Evolutionary conservation across 2,888 invertebrate species (phyloP), one percentile per base, ranked within the genome.

Genomic region (Limenitis camilla): DNA sequence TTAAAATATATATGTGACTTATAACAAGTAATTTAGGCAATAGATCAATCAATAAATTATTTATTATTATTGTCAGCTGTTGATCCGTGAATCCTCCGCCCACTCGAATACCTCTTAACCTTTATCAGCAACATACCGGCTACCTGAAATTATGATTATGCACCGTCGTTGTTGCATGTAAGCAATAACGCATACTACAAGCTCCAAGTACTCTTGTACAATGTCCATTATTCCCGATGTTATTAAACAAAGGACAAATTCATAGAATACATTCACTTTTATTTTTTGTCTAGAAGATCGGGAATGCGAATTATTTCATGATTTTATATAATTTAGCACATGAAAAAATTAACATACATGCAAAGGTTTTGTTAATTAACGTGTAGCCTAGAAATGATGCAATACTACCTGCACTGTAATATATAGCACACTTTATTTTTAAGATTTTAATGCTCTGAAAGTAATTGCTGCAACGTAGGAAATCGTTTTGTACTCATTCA

Each of bases 41-140:
- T n/a, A n/a, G n/a, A n/a, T n/a, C n/a, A n/a, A n/a, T n/a, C n/a
- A n/a, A n/a, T n/a, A n/a, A n/a, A n/a, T n/a, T n/a, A n/a, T n/a
- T n/a, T n/a, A n/a, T n/a, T n/a, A n/a, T n/a, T n/a, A n/a, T n/a
- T n/a, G n/a, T n/a, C 77, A 78, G 74, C 77, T 74, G 73, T 68
- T 68, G 76, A 79, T 81, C 78, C 71, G 77, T 79, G 71, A 75
- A 78, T 74, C 68, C 65, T 59, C 64, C 73, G 64, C 75, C 76
- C 69, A 76, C 77, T 69, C 69, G 62, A 65, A 59, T 68, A 65
- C 59, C 49, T 62, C 61, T 58, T 41, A 59, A 63, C 60, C 48
- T 53, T 59, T 60, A 63, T 61, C 60, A 52, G 40, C 52, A 53
- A 45, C 51, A 49, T 36, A 46, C 52, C 48, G 35, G 53, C 61